Percentiles rank a stretch among this genome's conserved stretches.
Conservation (phyloP, 2,797 vertebrate species). For the Sebastes steindachneri region DNA sequence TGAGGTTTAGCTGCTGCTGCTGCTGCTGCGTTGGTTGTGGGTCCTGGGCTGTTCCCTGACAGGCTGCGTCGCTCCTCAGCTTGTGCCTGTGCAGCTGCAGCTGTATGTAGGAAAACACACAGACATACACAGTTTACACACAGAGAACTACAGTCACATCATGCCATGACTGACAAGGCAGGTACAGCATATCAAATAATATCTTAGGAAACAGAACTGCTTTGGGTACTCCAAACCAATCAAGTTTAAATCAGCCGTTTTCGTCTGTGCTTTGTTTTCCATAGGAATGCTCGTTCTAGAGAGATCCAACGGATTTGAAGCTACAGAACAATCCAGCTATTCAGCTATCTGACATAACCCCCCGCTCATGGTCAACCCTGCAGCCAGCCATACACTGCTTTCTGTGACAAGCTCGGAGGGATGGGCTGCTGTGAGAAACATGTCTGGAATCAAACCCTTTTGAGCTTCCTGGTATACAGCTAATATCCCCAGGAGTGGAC, state of each 20-base stretch:
- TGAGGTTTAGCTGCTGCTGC: conserved; percentile 78
- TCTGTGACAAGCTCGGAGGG: conserved; percentile 45
- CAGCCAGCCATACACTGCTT: conserved; percentile 35
- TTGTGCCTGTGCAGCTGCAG: conserved; percentile 91
- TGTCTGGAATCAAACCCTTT: conserved; percentile 23
- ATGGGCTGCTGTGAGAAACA: conserved; percentile 22
- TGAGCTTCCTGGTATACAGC: conserved; percentile 8
- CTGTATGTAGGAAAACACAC: conserved; percentile 73
- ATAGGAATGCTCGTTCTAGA: conserved; percentile 53
- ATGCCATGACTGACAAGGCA: not conserved
- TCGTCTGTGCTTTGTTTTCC: conserved; percentile 43
- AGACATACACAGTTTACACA: conserved; percentile 17
- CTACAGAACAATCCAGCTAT: conserved; percentile 72
- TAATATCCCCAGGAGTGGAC: not conserved
- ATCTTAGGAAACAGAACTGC: not conserved
- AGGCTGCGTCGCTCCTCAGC: conserved; percentile 92
- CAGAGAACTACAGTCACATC: not conserved
- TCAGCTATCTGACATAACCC: conserved; percentile 54
- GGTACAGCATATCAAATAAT: not conserved
- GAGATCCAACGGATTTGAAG: conserved; percentile 54
- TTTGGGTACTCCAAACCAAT: not conserved
- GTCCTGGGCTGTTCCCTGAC: conserved; percentile 78
- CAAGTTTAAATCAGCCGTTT: conserved; percentile 16
- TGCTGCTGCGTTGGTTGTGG: conserved; percentile 60
- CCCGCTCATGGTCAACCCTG: conserved; percentile 39